Evolutionary conservation across 2,113 vertebrate genomes (phyloP).

Genomic region (Opisthocomus hoazin): DNA sequence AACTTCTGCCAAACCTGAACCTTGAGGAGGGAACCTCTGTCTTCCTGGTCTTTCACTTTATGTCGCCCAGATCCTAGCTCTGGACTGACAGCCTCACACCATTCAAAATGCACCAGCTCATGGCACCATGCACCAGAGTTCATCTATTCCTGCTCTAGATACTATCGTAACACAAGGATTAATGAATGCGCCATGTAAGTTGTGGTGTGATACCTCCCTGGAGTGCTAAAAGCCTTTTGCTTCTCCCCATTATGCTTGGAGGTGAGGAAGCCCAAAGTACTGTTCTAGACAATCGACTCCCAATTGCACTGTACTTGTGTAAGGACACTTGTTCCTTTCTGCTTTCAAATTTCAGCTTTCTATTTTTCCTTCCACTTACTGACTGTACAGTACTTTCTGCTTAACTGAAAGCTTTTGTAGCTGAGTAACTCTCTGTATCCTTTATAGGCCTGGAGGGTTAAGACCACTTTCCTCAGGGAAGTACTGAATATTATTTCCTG

Average conservation of each 20-base stretch:
- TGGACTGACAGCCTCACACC: background rate
- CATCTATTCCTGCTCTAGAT: background rate
- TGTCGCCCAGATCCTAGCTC: background rate
- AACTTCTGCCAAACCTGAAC: background rate
- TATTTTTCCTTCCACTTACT: slow-evolving; percentile 20
- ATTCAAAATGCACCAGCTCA: background rate
- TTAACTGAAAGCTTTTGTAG: slow-evolving; percentile 21
- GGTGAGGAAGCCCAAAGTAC: background rate
- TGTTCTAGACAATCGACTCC: background rate
- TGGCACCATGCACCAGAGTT: background rate
- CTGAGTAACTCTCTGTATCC: background rate
- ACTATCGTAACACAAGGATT: background rate
- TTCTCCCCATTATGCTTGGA: background rate
- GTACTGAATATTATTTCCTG: background rate
- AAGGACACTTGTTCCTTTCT: background rate
- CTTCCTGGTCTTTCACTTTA: background rate
- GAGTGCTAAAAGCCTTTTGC: background rate
- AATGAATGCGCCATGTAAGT: background rate
- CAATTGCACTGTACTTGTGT: background rate
- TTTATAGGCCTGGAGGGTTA: background rate
- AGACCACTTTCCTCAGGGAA: background rate
- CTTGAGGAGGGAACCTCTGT: background rate
- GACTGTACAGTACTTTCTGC: background rate
- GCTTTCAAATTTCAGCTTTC: slow-evolving; percentile 8
- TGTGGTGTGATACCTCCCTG: background rate